Percentiles rank a stretch among this genome's conserved stretches.
Evolutionary conservation across 2,797 vertebrate genomes (phyloP).

Genomic region (Schizothorax lantsangensis): DNA sequence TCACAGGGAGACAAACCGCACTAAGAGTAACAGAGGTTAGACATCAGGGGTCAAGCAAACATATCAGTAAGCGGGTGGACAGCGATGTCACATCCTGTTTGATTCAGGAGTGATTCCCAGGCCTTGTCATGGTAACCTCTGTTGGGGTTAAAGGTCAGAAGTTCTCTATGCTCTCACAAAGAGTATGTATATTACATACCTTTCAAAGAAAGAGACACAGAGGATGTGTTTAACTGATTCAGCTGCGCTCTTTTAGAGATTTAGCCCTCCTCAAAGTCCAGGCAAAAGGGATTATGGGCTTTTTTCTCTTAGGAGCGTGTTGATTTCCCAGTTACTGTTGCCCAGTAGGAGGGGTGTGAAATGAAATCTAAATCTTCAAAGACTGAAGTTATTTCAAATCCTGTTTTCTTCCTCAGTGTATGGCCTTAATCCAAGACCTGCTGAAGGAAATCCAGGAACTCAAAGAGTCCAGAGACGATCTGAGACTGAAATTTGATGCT

Average conservation of each 20-base stretch:
- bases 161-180: constrained; percentile 11
- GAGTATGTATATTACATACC: constrained; percentile 36
- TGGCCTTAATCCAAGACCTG: constrained; percentile 71
- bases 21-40: constrained; percentile 31
- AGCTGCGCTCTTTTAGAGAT: neutral
- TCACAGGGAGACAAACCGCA: constrained; percentile 35
- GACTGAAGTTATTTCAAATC: neutral
- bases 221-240: constrained; percentile 32
- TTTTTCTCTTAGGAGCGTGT: neutral
- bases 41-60: constrained; percentile 44
- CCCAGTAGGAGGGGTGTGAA: constrained; percentile 4
- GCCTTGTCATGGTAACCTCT: constrained; percentile 27
- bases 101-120: constrained; percentile 22
- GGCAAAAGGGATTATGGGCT: constrained; percentile 1
- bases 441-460: constrained; percentile 68
- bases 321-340: constrained; percentile 11
- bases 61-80: constrained; percentile 19
- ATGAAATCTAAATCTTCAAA: constrained; percentile 40
- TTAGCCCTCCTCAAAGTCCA: neutral
- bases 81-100: constrained; percentile 32
- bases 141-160: constrained; percentile 53
- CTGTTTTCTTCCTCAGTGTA: constrained; percentile 65
- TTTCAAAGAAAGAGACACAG: constrained; percentile 30
- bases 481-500: constrained; percentile 63
- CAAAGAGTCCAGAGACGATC: constrained; percentile 58